phyloP scores from a whole-genome alignment of 2,888 invertebrate species.

The Bembecia ichneumoniformis region DNA sequence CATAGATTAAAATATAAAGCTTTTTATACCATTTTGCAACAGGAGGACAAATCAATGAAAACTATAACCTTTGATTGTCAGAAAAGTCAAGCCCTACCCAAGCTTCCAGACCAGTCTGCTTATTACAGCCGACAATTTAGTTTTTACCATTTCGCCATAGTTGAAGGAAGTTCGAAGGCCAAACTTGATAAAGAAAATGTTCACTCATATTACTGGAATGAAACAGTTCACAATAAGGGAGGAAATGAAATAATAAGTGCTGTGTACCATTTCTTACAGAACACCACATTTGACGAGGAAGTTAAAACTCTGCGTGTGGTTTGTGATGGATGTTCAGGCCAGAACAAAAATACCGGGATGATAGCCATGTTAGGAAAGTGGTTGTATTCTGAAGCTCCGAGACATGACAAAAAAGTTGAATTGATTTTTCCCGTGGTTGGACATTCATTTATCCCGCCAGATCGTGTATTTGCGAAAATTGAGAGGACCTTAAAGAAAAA shows the following conservation, averaged over 20 bases:
- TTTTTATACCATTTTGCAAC: no score
- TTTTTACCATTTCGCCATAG: constrained; percentile 26
- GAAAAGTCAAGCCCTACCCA: constrained; percentile 26
- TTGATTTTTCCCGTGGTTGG: constrained; percentile 20
- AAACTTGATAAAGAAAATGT: constrained; percentile 16
- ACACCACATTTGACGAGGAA: constrained; percentile 10
- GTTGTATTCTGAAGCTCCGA: constrained; percentile 11
- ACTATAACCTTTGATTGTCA: constrained; percentile 19
- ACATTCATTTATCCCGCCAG: constrained; percentile 21
- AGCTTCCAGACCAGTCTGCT: constrained; percentile 26
- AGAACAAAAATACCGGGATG: constrained; percentile 24
- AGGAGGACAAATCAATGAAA: not conserved
- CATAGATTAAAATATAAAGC: not conserved
- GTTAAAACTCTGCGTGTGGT: constrained; percentile 16
- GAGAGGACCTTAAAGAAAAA: constrained; percentile 6
- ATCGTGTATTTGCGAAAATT: constrained; percentile 21
- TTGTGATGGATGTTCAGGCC: constrained; percentile 27
- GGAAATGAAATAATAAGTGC: constrained; percentile 22
- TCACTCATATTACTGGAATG: constrained; percentile 16
- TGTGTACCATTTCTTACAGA: constrained; percentile 16
- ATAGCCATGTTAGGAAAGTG: constrained; percentile 19
- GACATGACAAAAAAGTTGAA: constrained; percentile 9
- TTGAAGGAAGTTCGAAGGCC: constrained; percentile 19
- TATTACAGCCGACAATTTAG: constrained; percentile 28
- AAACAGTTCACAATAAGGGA: constrained; percentile 10